A percentile compares a stretch with the other conserved stretches of the same genome.
Evolutionary conservation across 2,113 vertebrate species (phyloP).

Genomic region (Rafetus swinhoei): DNA sequence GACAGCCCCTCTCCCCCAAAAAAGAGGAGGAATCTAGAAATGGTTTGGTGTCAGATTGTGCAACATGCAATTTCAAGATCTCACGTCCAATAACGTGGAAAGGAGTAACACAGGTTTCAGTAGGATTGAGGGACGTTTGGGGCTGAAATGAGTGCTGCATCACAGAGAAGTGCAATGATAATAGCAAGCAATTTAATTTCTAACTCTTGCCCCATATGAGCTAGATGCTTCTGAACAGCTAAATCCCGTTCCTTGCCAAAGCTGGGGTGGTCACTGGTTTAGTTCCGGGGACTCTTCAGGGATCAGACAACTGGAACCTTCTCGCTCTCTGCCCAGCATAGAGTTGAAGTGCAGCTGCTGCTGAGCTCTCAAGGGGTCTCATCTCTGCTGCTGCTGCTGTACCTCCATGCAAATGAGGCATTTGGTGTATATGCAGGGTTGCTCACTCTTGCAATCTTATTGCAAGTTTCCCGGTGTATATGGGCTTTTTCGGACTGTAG

Average conservation of each 20-base stretch:
- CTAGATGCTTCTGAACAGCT: background rate
- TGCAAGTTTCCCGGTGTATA: background rate
- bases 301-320: background rate
- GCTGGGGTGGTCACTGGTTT: constrained; percentile 27
- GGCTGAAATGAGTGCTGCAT: background rate
- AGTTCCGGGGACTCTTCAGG: constrained; percentile 31
- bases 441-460: background rate
- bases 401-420: background rate
- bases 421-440: background rate
- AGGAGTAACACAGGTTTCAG: background rate
- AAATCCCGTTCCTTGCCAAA: background rate
- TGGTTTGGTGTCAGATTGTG: background rate
- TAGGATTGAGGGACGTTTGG: background rate
- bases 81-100: background rate
- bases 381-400: constrained; percentile 24
- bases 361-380: background rate
- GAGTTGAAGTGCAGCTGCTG: constrained; percentile 27
- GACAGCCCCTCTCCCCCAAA: background rate
- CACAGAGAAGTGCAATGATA: background rate
- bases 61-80: background rate
- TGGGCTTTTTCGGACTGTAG: background rate
- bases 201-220: background rate
- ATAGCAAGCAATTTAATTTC: background rate
- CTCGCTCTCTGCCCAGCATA: constrained; percentile 17
- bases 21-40: background rate